A percentile compares a stretch with the other conserved stretches of the same genome.
These are phyloP conservation scores for Hypotaenidia philippensis DNA, from an alignment of 2,797 vertebrate genomes.

Conservation along the genomic window DNA sequence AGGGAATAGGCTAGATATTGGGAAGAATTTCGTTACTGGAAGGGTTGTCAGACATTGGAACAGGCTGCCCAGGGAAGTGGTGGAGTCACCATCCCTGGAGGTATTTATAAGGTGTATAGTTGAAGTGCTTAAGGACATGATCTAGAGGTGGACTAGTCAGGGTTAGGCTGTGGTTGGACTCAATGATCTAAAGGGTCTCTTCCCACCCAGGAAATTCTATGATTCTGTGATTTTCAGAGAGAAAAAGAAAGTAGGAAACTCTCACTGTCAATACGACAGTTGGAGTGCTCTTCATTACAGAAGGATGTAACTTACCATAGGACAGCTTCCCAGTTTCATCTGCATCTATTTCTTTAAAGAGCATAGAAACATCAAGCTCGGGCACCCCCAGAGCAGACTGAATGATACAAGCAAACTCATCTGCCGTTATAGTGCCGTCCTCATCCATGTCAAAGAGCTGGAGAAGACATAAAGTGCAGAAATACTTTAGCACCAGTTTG, in stretches of 20 bases:
- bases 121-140: no score
- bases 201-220: no score
- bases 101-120: no score
- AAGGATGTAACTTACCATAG: slow-evolving; percentile 84
- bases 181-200: no score
- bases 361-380: slow-evolving; percentile 87
- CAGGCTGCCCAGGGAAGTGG: no score
- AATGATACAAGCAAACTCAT: slow-evolving; percentile 90
- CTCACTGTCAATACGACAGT: neutral
- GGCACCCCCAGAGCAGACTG: slow-evolving; percentile 91
- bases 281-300: neutral
- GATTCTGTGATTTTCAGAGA: neutral
- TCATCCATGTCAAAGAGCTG: slow-evolving; percentile 95
- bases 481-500: neutral
- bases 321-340: slow-evolving; percentile 88
- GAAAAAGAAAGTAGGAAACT: neutral
- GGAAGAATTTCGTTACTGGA: no score
- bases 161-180: no score
- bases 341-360: slow-evolving; percentile 92
- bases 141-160: no score
- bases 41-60: no score
- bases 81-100: no score
- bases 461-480: neutral
- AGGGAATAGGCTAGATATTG: no score
- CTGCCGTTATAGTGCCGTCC: slow-evolving; percentile 89